Evolutionary conservation across 1,140 invertebrate genomes (phyloP), one percentile per base, ranked within the genome.

Genomic region (Rhagoletis pomonella): DNA sequence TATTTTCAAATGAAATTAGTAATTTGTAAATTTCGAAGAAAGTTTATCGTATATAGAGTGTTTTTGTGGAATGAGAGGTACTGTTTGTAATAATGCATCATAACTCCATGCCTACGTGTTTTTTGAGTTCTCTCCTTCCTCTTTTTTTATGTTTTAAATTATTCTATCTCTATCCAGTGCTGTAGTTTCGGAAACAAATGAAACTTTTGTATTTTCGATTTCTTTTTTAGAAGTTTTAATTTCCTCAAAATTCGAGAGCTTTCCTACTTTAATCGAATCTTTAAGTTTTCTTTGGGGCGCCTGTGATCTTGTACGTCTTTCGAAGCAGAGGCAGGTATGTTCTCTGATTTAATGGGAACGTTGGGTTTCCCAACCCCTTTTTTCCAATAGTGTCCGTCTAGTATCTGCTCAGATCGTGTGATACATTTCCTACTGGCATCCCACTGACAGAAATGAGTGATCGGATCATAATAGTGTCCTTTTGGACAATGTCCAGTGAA

Each of bases 1-100:
- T n/a, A n/a, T n/a, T 50, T 86, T 58, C 7, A 19, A 84, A 55
- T 58, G n/a, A 84, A 81, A 17, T 86, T 88, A 90, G 44, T 87
- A 87, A 39, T 89, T 86, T 60, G 89, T 84, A 85, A 91, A 90
- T 73, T 91, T 91, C 1, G 90, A 91, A 44, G 89, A 90, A 39
- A 90, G 77, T 44, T 91, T 91, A 60, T 89, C 88, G 58, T 88
- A 90, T 65, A 59, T 88, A 42, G 29, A 12, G 50, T 88, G 12
- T 6, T 10, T 67, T 0, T 19, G 19, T 58, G 65, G 42, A 14
- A 42, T n/a, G 69, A 17, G 12, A 59, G 12, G 29, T n/a, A n/a
- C n/a, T n/a, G n/a, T n/a, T n/a, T n/a, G n/a, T n/a, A n/a, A n/a
- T n/a, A n/a, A n/a, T n/a, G n/a, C n/a, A n/a, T n/a, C n/a, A n/a